Conservation (phyloP, 1,140 invertebrate species). For the Bombus difficillimus region DNA sequence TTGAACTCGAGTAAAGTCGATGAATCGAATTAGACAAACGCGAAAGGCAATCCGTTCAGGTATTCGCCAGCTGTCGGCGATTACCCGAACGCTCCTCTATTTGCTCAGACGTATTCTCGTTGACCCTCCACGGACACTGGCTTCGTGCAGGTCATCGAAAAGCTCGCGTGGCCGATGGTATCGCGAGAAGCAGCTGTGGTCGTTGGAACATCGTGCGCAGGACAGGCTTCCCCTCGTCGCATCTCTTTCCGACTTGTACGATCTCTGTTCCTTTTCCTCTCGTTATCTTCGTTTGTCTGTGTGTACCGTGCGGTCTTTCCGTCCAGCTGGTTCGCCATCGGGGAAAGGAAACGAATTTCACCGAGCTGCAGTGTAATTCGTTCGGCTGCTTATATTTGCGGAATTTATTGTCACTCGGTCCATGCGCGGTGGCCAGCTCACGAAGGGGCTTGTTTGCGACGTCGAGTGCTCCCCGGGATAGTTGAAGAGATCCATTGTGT, state of each 20-base stretch:
- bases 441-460: conserved; percentile 72
- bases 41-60: neutral
- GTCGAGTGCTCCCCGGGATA: conserved; percentile 65
- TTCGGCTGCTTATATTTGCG: conserved; percentile 68
- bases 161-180: conserved; percentile 21
- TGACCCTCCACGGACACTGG: conserved; percentile 9
- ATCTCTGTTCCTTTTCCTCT: too few relatives aligned
- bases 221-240: conserved; percentile 1
- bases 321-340: neutral
- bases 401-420: conserved; percentile 64
- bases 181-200: conserved; percentile 11
- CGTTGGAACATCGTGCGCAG: neutral
- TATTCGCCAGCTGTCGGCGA: neutral
- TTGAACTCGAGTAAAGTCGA: neutral
- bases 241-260: neutral
- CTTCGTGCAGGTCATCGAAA: conserved; percentile 34
- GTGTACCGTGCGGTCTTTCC: neutral
- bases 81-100: conserved; percentile 13
- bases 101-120: conserved; percentile 27
- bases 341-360: conserved; percentile 41
- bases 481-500: conserved; percentile 70
- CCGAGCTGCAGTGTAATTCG: conserved; percentile 50
- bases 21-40: neutral
- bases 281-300: too few relatives aligned
- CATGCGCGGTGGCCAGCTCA: conserved; percentile 41